Conservation (phyloP, 2,888 invertebrate species). For the Heliothis peltigera region DNA sequence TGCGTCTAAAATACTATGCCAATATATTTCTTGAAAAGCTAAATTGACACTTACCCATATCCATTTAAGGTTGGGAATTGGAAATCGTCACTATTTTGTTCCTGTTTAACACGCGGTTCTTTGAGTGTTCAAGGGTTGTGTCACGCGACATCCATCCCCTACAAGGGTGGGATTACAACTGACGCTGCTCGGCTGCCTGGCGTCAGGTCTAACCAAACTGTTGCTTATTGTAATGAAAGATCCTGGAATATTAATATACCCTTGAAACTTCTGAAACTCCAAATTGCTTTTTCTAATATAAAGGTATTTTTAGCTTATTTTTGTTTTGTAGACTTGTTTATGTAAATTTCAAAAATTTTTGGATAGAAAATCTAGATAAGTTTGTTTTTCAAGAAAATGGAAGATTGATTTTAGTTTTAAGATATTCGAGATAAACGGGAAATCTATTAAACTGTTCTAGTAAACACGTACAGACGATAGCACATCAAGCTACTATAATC, state of each 20-base stretch:
- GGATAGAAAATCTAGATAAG: too few relatives aligned
- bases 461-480: too few relatives aligned
- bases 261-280: not conserved
- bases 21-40: not conserved
- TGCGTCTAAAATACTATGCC: not conserved
- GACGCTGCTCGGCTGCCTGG: constrained; percentile 16
- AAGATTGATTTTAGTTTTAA: too few relatives aligned
- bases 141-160: constrained; percentile 55
- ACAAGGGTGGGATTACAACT: constrained; percentile 61
- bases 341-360: not conserved
- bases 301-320: not conserved
- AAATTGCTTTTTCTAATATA: not conserved
- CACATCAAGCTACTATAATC: too few relatives aligned
- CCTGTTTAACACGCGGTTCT: constrained; percentile 21
- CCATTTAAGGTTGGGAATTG: not conserved
- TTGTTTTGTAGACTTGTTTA: not conserved
- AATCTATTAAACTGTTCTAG: too few relatives aligned
- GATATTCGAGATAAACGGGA: too few relatives aligned
- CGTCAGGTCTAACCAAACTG: constrained; percentile 22
- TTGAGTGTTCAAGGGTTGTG: not conserved
- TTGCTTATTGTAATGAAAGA: constrained; percentile 17
- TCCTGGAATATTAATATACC: constrained; percentile 17
- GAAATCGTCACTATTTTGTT: not conserved
- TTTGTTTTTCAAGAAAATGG: too few relatives aligned
- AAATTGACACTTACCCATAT: constrained; percentile 36